Percentiles rank a stretch among this genome's conserved stretches.
These are phyloP conservation scores for Nycteola revayana DNA, from an alignment of 2,888 invertebrate species.

Conservation along the genomic window DNA sequence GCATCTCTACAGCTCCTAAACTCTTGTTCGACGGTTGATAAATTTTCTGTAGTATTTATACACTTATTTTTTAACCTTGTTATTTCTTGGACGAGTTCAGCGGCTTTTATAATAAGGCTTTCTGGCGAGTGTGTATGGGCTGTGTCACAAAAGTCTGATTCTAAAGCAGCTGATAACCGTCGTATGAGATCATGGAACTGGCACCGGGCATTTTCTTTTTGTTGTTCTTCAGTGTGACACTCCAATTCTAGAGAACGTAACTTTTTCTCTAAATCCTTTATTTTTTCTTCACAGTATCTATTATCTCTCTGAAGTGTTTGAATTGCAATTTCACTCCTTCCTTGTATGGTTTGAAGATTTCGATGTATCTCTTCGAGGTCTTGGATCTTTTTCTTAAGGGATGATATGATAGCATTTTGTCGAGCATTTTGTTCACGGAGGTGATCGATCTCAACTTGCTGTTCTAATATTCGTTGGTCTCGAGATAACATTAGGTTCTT, in stretches of 20 bases:
- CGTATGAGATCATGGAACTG: conserved; percentile 87
- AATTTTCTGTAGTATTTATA: conserved; percentile 81
- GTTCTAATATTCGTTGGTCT: conserved; percentile 87
- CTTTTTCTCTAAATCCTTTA: conserved; percentile 89
- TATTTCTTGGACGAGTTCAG: conserved; percentile 89
- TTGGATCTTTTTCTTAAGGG: conserved; percentile 89
- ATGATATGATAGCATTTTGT: conserved; percentile 90
- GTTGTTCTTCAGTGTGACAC: conserved; percentile 87
- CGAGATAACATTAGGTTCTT: conserved; percentile 87
- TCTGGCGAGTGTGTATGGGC: conserved; percentile 85
- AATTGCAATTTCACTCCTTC: conserved; percentile 86
- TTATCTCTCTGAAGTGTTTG: conserved; percentile 89
- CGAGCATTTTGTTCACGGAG: conserved; percentile 91
- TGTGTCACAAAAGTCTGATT: conserved; percentile 86
- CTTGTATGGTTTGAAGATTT: conserved; percentile 82
- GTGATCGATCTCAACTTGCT: conserved; percentile 91
- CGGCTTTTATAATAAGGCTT: conserved; percentile 87
- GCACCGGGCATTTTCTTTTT: conserved; percentile 86
- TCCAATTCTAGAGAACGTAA: conserved; percentile 87
- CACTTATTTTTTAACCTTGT: conserved; percentile 84
- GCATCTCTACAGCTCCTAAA: conserved; percentile 85
- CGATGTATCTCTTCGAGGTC: conserved; percentile 90
- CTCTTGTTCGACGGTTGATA: conserved; percentile 84
- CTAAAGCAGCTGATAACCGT: conserved; percentile 87
- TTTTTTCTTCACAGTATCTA: conserved; percentile 87